phyloP scores from a whole-genome alignment of 1,140 invertebrate species.

The Phthorimaea operculella region DNA sequence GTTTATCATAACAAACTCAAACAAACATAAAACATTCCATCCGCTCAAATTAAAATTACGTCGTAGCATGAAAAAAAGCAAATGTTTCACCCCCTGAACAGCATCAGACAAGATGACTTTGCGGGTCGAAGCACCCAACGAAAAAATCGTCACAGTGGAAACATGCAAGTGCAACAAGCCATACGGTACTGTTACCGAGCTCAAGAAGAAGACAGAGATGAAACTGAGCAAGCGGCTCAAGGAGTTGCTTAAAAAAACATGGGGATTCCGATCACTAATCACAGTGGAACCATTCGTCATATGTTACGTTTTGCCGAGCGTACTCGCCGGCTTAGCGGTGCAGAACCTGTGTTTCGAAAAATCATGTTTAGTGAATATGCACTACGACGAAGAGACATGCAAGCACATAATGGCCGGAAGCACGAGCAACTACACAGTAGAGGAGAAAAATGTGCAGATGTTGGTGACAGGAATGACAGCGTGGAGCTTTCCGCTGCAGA shows the following conservation, averaged over 20 bases:
- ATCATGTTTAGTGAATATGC: conserved; percentile 71
- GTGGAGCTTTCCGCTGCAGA: conserved; percentile 70
- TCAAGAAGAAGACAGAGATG: conserved; percentile 38
- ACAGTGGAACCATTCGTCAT: conserved; percentile 70
- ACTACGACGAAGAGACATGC: conserved; percentile 67
- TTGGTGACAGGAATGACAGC: conserved; percentile 68
- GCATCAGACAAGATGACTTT: conserved; percentile 55
- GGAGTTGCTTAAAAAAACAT: conserved; percentile 48
- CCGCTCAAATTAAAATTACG: conserved; percentile 9
- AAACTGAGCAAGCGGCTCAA: conserved; percentile 48
- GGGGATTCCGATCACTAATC: conserved; percentile 59
- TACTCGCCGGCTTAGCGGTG: conserved; percentile 66
- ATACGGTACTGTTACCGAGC: conserved; percentile 28
- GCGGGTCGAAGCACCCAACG: conserved; percentile 58
- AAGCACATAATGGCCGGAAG: conserved; percentile 63
- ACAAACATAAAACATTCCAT: conserved; percentile 15
- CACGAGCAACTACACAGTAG: conserved; percentile 57
- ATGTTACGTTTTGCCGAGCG: conserved; percentile 68
- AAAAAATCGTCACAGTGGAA: conserved; percentile 51
- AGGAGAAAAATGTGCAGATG: conserved; percentile 66
- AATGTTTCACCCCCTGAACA: conserved; percentile 42
- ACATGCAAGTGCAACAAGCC: conserved; percentile 48
- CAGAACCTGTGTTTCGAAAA: conserved; percentile 73
- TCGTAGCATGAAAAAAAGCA: conserved; percentile 36
- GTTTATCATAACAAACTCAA: conserved; percentile 12